phyloP scores from a whole-genome alignment of 1,140 invertebrate species.

The Spodoptera litura region DNA sequence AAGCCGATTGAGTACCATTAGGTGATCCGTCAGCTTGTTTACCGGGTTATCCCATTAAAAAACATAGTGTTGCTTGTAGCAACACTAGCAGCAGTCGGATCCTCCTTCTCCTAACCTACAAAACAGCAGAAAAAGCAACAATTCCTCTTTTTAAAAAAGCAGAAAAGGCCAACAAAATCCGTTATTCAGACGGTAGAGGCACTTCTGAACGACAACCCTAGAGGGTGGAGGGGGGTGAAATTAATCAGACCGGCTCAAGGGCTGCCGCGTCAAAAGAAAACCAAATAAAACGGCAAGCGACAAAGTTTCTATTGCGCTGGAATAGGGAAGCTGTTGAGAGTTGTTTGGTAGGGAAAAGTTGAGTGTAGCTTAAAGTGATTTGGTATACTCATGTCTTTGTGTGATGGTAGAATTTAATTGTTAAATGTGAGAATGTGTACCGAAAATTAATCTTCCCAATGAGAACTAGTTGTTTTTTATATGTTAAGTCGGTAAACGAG shows the following conservation, averaged over 20 bases:
- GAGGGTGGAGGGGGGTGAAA: constrained; percentile 61
- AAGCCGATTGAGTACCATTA: too few species aligned
- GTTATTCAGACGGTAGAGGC: constrained; percentile 15
- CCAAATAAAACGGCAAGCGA: constrained; percentile 85
- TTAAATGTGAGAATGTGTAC: too few species aligned
- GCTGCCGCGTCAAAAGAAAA: constrained; percentile 84
- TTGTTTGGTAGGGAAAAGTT: not conserved
- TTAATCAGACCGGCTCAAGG: constrained; percentile 83
- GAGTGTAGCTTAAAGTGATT: too few species aligned
- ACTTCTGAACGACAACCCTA: constrained; percentile 35
- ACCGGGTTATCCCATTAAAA: too few species aligned
- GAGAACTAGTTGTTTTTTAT: too few species aligned
- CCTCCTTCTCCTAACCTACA: not conserved
- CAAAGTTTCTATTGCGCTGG: constrained; percentile 74
- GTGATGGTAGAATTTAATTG: too few species aligned
- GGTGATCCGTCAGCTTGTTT: too few species aligned
- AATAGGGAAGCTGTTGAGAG: constrained; percentile 56
- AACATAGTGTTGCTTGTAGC: not conserved
- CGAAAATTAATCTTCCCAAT: too few species aligned
- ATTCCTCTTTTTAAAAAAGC: constrained; percentile 1
- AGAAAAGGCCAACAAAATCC: constrained; percentile 20
- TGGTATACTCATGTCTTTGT: too few species aligned
- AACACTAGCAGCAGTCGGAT: not conserved
- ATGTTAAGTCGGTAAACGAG: not conserved
- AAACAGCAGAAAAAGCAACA: not conserved